phyloP scores from a whole-genome alignment of 1,140 invertebrate species.

The Drosophila willistoni region DNA sequence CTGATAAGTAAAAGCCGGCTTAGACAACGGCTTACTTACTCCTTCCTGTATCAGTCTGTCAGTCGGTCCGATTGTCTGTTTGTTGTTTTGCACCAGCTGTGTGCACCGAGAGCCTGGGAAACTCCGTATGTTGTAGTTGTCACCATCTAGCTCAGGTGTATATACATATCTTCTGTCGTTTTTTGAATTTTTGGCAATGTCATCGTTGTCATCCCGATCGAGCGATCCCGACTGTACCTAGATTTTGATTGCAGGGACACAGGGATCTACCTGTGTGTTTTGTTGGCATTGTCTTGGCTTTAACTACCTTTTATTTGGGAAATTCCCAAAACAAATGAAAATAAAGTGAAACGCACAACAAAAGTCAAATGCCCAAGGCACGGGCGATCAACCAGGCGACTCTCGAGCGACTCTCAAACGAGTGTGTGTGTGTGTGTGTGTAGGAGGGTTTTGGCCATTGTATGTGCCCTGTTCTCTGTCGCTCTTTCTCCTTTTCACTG shows the following conservation, averaged over 20 bases:
- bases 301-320: slow-evolving; percentile 79
- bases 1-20: slow-evolving; percentile 75
- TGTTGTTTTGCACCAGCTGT: slow-evolving; percentile 64
- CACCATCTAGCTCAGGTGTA: slow-evolving; percentile 48
- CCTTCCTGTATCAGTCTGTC: slow-evolving; percentile 55
- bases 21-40: slow-evolving; percentile 72
- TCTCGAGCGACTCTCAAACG: slow-evolving; percentile 6
- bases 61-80: slow-evolving; percentile 25
- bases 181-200: slow-evolving; percentile 38
- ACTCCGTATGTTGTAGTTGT: slow-evolving; percentile 47
- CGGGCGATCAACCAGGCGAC: slow-evolving; percentile 38
- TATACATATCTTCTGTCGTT: slow-evolving; percentile 20
- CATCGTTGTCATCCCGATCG: slow-evolving; percentile 46
- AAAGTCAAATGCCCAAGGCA: slow-evolving; percentile 77
- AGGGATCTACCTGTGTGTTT: slow-evolving; percentile 56
- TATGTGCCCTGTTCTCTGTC: slow-evolving; percentile 1
- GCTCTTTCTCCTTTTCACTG: slow-evolving; percentile 17
- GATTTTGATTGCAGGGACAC: not conserved
- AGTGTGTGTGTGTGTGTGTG: slow-evolving; percentile 3
- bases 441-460: too few relatives aligned
- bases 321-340: slow-evolving; percentile 80
- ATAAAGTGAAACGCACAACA: slow-evolving; percentile 78
- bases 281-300: slow-evolving; percentile 69
- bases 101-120: slow-evolving; percentile 68
- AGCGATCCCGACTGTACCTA: slow-evolving; percentile 56